Evolutionary conservation across 2,888 invertebrate species (phyloP), one percentile per base, ranked within the genome.

Genomic region (Chloroclysta siterata): DNA sequence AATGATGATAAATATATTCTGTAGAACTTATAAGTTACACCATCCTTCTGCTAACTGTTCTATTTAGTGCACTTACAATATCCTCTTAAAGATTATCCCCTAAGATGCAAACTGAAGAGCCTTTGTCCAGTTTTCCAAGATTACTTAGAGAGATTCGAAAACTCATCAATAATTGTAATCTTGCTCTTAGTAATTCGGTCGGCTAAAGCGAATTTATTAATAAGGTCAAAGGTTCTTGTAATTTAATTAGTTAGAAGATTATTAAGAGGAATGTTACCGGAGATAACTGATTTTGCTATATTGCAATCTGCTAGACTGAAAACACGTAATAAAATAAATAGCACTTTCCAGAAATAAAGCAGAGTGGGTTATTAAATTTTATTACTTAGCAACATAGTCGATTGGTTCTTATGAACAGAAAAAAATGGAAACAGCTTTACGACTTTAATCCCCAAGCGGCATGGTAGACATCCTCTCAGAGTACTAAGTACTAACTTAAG

Each of bases 151-250:
- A 79, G 77, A 80, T 81, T 75, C 66, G 73, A 75, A 74, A 85
- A 79, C 82, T 79, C 80, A 83, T 88, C 82, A 84, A 85, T 88
- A 83, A 79, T 72, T 72, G 68, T 76, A 80, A 78, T 76, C 69
- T 61, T 63, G 47, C 28, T 22, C 54, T 42, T 58, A 63, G 65
- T 56, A 68, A 70, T 69, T 69, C 56, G 47, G 58, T 66, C 53
- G 48, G 61, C 36, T 28, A 42, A 54, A 52, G 56, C 47, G 46
- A 48, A 65, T 41, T 62, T 54, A 54, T 29, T 15, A 54, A 54
- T 52, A 48, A 48, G 57, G 56, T 53, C 53, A 29, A 53, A 50
- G 50, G 53, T 15, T 17, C 42, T 44, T 42, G 41, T 42, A 47
- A 55, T 53, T 58, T 33, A 48, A 54, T 42, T 42, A 36, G 15